These are phyloP conservation scores for Carollia perspicillata DNA, from an alignment of 2,113 vertebrate genomes.

Conservation along the genomic window DNA sequence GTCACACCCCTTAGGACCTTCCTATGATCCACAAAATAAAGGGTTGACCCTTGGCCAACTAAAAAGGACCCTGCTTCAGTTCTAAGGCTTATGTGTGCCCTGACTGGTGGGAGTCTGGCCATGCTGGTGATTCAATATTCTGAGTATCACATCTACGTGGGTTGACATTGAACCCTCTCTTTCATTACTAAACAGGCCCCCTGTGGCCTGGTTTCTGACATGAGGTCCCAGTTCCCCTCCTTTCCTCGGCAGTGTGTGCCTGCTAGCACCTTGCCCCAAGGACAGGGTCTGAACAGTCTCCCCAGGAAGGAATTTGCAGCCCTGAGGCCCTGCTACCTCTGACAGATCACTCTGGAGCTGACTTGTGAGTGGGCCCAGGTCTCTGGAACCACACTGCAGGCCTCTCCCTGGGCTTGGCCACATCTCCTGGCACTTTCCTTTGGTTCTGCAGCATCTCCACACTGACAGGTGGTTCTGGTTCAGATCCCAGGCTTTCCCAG, in stretches of 20 bases:
- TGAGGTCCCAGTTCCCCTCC: not conserved
- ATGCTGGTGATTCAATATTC: not conserved
- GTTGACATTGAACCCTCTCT: not conserved
- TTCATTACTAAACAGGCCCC: not conserved
- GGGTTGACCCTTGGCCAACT: not conserved
- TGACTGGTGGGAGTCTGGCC: not conserved
- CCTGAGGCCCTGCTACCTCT: not conserved
- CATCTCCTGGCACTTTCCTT: not conserved
- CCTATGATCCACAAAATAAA: not conserved
- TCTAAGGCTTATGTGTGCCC: not conserved
- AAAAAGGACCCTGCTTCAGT: not conserved
- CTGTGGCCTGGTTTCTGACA: not conserved
- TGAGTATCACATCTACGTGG: not conserved
- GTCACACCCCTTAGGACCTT: not conserved
- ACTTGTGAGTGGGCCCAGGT: not conserved
- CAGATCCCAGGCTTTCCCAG: not conserved
- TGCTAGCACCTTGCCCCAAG: not conserved
- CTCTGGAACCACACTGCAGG: not conserved
- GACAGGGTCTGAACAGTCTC: not conserved
- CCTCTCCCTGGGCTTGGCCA: not conserved
- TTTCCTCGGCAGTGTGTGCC: not conserved
- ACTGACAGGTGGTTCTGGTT: not conserved
- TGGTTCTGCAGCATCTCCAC: not conserved
- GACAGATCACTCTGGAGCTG: not conserved
- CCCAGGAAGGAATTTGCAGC: not conserved